Percentiles rank a stretch among this genome's conserved stretches.
Evolutionary conservation across 1,140 invertebrate genomes (phyloP).

Genomic region (Trichonephila clavipes): DNA sequence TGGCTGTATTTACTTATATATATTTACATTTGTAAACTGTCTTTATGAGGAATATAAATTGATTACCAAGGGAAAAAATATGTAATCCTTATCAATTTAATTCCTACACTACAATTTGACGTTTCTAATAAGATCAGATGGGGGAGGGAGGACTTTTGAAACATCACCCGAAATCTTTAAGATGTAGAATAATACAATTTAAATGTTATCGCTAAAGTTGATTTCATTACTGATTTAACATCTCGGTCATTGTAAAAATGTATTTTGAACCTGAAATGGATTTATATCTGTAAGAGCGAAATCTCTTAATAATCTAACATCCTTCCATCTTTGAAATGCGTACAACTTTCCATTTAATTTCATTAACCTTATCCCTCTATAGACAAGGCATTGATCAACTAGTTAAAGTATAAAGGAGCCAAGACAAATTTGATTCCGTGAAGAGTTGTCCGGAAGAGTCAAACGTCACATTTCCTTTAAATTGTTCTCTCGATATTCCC

Average conservation of each 20-base stretch:
- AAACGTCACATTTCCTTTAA: conserved; percentile 27
- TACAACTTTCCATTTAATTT: not conserved
- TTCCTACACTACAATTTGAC: no score
- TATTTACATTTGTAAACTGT: no score
- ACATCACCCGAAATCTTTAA: not conserved
- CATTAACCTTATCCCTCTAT: not conserved
- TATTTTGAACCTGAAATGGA: not conserved
- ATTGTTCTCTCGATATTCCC: conserved; percentile 41
- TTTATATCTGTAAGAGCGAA: not conserved
- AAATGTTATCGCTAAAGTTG: not conserved
- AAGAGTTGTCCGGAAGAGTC: not conserved
- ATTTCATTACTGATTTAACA: not conserved
- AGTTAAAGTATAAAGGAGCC: not conserved
- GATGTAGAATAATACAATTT: not conserved
- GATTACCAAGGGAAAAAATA: no score
- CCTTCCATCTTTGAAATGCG: not conserved
- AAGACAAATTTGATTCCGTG: not conserved
- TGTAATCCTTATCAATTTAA: no score
- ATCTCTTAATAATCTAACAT: not conserved
- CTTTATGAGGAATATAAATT: no score
- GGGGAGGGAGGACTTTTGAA: no score
- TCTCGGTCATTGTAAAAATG: not conserved
- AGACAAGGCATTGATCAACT: conserved; percentile 14
- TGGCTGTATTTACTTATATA: no score
- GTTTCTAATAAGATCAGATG: no score